These are phyloP conservation scores for Diarsia brunnea DNA, from an alignment of 2,888 invertebrate genomes.

Conservation along the genomic window DNA sequence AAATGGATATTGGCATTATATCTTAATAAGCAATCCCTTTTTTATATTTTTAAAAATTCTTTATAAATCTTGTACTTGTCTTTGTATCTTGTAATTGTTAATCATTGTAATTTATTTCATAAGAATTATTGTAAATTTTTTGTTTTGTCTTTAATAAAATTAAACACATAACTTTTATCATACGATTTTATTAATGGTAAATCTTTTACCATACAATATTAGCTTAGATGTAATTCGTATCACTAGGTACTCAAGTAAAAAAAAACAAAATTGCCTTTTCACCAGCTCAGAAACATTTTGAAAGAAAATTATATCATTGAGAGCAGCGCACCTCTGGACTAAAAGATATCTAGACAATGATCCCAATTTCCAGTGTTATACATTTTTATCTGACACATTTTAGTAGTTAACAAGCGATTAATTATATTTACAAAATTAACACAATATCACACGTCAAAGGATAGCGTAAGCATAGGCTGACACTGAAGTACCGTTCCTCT, in stretches of 20 bases:
- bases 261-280: slow-evolving; percentile 74
- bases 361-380: slow-evolving; percentile 28
- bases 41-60: slow-evolving; percentile 9
- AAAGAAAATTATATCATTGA: slow-evolving; percentile 55
- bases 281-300: slow-evolving; percentile 40
- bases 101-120: slow-evolving; percentile 37
- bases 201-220: slow-evolving; percentile 76
- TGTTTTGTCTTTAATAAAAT: slow-evolving; percentile 38
- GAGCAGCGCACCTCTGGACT: slow-evolving; percentile 24
- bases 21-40: slow-evolving; percentile 13
- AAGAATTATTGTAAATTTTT: slow-evolving; percentile 40
- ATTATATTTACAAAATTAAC: slow-evolving; percentile 60
- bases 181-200: slow-evolving; percentile 74
- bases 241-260: slow-evolving; percentile 66
- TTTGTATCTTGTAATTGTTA: slow-evolving; percentile 17
- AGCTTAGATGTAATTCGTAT: slow-evolving; percentile 71
- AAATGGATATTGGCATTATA: slow-evolving; percentile 20
- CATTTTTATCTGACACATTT: slow-evolving; percentile 28
- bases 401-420: slow-evolving; percentile 44
- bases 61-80: slow-evolving; percentile 21
- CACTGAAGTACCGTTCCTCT: slow-evolving; percentile 44
- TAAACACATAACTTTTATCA: slow-evolving; percentile 57
- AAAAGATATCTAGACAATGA: slow-evolving; percentile 20
- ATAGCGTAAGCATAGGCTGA: slow-evolving; percentile 61
- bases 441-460: slow-evolving; percentile 63